These are phyloP conservation scores for Dissostichus mawsoni DNA, from an alignment of 2,113 vertebrate species.

Conservation along the genomic window DNA sequence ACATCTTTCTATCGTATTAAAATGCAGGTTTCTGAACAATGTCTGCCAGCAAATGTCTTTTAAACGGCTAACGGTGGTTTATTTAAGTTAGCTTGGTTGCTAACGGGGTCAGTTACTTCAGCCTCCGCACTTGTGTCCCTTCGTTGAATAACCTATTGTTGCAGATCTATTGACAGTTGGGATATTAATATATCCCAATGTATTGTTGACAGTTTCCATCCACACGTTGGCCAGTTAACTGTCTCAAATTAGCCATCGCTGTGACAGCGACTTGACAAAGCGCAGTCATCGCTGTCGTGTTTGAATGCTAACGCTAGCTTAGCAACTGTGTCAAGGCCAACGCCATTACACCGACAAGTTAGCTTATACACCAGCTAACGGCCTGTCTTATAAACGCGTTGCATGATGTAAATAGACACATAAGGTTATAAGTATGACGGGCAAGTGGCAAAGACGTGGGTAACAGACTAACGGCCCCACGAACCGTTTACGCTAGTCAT, in stretches of 20 bases:
- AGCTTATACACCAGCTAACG: slow-evolving; percentile 38
- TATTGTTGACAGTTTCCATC: slow-evolving; percentile 8
- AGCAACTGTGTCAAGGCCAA: slow-evolving; percentile 72
- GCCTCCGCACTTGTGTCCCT: slow-evolving; percentile 53
- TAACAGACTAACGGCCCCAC: background rate
- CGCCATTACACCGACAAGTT: slow-evolving; percentile 48
- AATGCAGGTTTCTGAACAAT: slow-evolving; percentile 7
- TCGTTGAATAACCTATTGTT: slow-evolving; percentile 1
- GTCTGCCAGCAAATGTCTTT: background rate
- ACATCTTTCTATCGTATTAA: background rate
- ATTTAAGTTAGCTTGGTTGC: slow-evolving; percentile 64
- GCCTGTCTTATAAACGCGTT: background rate
- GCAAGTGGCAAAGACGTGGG: accelerated
- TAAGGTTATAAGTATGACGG: background rate
- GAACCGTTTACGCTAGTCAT: background rate
- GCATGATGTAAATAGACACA: background rate
- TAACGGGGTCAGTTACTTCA: slow-evolving; percentile 72
- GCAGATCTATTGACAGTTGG: background rate
- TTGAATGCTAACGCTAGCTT: slow-evolving; percentile 70
- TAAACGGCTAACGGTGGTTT: slow-evolving; percentile 50
- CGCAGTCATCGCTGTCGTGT: slow-evolving; percentile 73
- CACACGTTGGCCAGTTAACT: background rate
- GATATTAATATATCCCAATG: no score
- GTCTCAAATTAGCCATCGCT: background rate
- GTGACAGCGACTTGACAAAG: slow-evolving; percentile 72